phyloP scores from a whole-genome alignment of 92 coral and sea anemone genomes.

The Heteractis magnifica region DNA sequence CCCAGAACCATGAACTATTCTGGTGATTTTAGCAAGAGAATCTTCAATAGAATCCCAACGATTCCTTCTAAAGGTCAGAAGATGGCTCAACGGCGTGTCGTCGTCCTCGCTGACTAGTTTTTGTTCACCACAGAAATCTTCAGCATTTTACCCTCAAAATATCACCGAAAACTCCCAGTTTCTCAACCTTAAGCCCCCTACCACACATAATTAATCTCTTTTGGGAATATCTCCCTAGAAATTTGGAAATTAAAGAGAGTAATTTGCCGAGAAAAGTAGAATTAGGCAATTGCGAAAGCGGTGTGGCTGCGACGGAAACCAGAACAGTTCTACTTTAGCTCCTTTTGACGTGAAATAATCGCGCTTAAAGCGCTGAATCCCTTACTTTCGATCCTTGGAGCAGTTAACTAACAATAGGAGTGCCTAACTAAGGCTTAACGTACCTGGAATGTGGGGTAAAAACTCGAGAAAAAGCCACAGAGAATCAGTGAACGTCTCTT shows the following conservation, averaged over 20 bases:
- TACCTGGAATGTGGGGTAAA: slow-evolving; percentile 19
- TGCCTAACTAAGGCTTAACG: not conserved
- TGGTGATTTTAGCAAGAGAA: not conserved
- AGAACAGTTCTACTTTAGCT: not conserved
- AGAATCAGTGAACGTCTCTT: slow-evolving; percentile 12
- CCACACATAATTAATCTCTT: not conserved
- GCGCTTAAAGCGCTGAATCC: slow-evolving; percentile 7
- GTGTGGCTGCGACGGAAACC: slow-evolving; percentile 1
- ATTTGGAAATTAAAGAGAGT: not conserved
- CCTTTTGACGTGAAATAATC: not conserved
- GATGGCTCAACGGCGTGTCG: not conserved
- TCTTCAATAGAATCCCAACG: not conserved
- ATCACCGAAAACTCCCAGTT: not conserved
- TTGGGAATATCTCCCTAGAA: not conserved
- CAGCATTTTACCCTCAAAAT: not conserved
- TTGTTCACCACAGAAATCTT: not conserved
- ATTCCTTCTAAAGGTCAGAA: not conserved
- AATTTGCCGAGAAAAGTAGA: not conserved
- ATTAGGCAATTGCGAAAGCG: slow-evolving; percentile 32
- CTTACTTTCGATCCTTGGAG: slow-evolving; percentile 12
- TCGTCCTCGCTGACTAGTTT: slow-evolving; percentile 1
- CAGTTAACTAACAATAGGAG: not conserved
- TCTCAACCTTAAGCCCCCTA: not conserved
- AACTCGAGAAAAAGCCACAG: slow-evolving; percentile 13
- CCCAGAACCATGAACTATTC: not conserved